Evolutionary conservation across 2,113 vertebrate species (phyloP), one percentile per base, ranked within the genome.

Genomic region (Xenotilapia caudafasciata): DNA sequence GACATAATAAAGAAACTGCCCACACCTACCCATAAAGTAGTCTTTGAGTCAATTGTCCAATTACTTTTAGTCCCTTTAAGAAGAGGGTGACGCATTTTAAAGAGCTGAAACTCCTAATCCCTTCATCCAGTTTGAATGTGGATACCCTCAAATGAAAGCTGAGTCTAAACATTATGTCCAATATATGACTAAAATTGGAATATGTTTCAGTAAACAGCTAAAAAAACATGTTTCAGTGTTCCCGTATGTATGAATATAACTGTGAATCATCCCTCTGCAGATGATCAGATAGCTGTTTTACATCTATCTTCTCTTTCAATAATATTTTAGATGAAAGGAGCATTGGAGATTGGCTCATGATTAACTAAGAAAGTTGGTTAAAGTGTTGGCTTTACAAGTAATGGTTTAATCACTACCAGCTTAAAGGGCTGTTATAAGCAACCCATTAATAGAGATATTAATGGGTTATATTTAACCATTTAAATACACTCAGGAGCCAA

Each of bases 391-490:
- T 62, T n/a, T 19, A 1, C 2, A 62, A 62, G 31, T 35, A 62
- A 62, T 62, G 17, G 15, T 62, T 62, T 62, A 33, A 62, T 33
- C 58, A 62, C 58, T 60, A 17, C 58, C 28, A 60, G 15, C 28
- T 33, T 6, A 60, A 60, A 33, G 28, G 15, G 9, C 58, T 62
- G 58, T 35, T 35, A 17, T 62, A 62, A 33, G 58, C 15, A 19
- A 62, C 9, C 28, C 31, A 62, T 62, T 62, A 7, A 62, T 11
- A 33, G 2, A 33, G 58, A 7, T 19, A 35, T 35, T 0, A 62
- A 60, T 31, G 56, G 26, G 56, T 60, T 60, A 60, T 60, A 60
- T 60, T 33, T 60, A 60, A 60, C 8, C 56, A 60, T 62, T 33
- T 19, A 33, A 62, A 33, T 33, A 62, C 15, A 33, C 15, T 1